Percentiles rank a stretch among this genome's conserved stretches.
phyloP scores from a whole-genome alignment of 2,888 invertebrate genomes.

The Drosophila borealis region DNA sequence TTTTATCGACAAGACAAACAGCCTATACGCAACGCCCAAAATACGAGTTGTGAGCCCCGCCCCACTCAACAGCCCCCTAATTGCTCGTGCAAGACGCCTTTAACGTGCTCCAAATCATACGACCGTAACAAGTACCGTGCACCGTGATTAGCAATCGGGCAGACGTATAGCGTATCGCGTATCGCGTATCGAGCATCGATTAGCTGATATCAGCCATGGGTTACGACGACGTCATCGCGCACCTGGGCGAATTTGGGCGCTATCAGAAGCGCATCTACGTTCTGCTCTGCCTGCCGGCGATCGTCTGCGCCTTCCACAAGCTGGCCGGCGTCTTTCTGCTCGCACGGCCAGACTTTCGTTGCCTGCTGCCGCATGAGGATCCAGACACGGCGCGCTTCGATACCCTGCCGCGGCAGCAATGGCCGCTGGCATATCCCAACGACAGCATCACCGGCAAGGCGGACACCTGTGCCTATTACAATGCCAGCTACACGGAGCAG shows the following conservation, averaged over 20 bases:
- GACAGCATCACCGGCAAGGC: slow-evolving; percentile 85
- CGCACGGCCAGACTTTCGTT: slow-evolving; percentile 88
- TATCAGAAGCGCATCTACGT: slow-evolving; percentile 90
- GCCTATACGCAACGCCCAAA: slow-evolving; percentile 32
- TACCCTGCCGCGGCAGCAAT: slow-evolving; percentile 83
- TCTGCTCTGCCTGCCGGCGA: slow-evolving; percentile 89
- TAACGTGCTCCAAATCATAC: slow-evolving; percentile 61
- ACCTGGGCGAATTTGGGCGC: slow-evolving; percentile 90
- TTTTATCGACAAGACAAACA: slow-evolving; percentile 16
- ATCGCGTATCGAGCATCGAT: slow-evolving; percentile 1
- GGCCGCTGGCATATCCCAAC: slow-evolving; percentile 87
- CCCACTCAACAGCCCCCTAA: neutral
- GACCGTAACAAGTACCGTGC: slow-evolving; percentile 38
- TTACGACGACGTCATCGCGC: slow-evolving; percentile 89
- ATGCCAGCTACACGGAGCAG: slow-evolving; percentile 82
- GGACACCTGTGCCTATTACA: slow-evolving; percentile 86
- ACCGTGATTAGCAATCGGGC: slow-evolving; percentile 29
- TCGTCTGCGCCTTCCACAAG: slow-evolving; percentile 91
- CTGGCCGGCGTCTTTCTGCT: slow-evolving; percentile 90
- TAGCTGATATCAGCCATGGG: slow-evolving; percentile 86
- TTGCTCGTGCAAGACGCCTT: slow-evolving; percentile 17
- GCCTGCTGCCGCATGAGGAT: slow-evolving; percentile 87
- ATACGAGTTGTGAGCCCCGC: slow-evolving; percentile 9
- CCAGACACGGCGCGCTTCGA: slow-evolving; percentile 84
- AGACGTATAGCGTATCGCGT: neutral